phyloP scores from a whole-genome alignment of 2,888 invertebrate species.

The Lycia hirtaria region DNA sequence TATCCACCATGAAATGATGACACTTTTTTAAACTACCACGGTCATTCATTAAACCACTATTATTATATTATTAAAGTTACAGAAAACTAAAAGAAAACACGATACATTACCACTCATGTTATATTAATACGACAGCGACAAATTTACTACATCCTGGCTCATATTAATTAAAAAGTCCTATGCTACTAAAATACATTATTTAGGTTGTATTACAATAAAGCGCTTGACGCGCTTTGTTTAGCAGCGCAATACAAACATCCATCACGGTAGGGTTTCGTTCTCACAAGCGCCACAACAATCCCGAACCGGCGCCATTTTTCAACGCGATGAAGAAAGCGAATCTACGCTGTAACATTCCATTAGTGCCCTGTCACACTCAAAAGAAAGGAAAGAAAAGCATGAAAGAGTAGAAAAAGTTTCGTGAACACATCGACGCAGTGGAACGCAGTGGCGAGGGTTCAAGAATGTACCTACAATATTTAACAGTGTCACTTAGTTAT shows the following conservation, averaged over 20 bases:
- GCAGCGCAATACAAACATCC: slow-evolving; percentile 13
- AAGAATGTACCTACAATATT: too few species aligned
- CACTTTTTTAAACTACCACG: too few species aligned
- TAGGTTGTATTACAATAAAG: too few species aligned
- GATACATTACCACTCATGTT: too few species aligned
- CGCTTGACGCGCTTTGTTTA: neutral
- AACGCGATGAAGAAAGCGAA: slow-evolving; percentile 58
- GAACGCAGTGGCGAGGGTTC: slow-evolving; percentile 42
- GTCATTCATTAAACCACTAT: too few species aligned
- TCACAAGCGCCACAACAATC: slow-evolving; percentile 42
- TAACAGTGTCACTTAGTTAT: too few species aligned
- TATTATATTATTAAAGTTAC: too few species aligned
- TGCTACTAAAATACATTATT: neutral
- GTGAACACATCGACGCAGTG: slow-evolving; percentile 43
- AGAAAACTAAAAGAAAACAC: too few species aligned
- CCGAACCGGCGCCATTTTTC: slow-evolving; percentile 62
- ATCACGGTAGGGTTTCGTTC: slow-evolving; percentile 16
- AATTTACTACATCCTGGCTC: too few species aligned
- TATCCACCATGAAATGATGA: too few species aligned
- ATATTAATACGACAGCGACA: too few species aligned
- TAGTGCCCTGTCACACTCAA: slow-evolving; percentile 75
- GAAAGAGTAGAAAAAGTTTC: slow-evolving; percentile 47
- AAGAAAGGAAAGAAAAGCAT: slow-evolving; percentile 54
- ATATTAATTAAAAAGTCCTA: neutral
- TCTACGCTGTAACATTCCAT: slow-evolving; percentile 73